These are phyloP conservation scores for Drosophila algonquin DNA, from an alignment of 2,888 invertebrate genomes.

Conservation along the genomic window DNA sequence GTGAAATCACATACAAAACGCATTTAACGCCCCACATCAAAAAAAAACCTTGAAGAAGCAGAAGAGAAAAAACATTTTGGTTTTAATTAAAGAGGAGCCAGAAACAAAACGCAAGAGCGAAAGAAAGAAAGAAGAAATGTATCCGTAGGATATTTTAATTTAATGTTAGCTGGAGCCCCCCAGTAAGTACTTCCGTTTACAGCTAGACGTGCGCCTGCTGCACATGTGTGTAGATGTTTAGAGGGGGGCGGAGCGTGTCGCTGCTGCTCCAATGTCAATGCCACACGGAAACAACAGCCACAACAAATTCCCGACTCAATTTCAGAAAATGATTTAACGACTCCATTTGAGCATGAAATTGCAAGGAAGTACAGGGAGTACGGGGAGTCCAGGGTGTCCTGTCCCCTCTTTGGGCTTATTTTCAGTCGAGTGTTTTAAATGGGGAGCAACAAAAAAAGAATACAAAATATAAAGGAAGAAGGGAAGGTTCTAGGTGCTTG, in stretches of 20 bases:
- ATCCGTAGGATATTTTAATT: conserved; percentile 69
- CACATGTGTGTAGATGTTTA: conserved; percentile 11
- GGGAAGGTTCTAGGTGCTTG: conserved; percentile 30
- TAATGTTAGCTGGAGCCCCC: conserved; percentile 56
- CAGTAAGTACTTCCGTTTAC: conserved; percentile 72
- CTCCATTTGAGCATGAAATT: conserved; percentile 80
- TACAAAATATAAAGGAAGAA: conserved; percentile 12
- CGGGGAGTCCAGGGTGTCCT: conserved; percentile 31
- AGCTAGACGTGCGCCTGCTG: conserved; percentile 49
- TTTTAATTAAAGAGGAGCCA: conserved; percentile 66
- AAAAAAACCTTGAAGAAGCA: conserved; percentile 1
- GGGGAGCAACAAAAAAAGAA: conserved; percentile 28
- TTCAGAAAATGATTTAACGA: conserved; percentile 80
- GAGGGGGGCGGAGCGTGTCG: too few relatives aligned
- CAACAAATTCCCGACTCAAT: conserved; percentile 67
- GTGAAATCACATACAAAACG: conserved; percentile 77
- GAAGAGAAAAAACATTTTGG: conserved; percentile 61
- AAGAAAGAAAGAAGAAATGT: conserved; percentile 36
- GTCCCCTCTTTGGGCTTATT: conserved; percentile 58
- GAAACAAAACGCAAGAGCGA: conserved; percentile 17
- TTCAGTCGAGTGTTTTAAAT: conserved; percentile 49
- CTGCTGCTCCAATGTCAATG: conserved; percentile 59
- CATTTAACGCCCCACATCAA: conserved; percentile 61
- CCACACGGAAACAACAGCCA: conserved; percentile 50
- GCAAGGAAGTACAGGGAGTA: conserved; percentile 48